Evolutionary conservation across 2,797 vertebrate species (phyloP), one percentile per base, ranked within the genome.

Genomic region (Diplodus sargus): DNA sequence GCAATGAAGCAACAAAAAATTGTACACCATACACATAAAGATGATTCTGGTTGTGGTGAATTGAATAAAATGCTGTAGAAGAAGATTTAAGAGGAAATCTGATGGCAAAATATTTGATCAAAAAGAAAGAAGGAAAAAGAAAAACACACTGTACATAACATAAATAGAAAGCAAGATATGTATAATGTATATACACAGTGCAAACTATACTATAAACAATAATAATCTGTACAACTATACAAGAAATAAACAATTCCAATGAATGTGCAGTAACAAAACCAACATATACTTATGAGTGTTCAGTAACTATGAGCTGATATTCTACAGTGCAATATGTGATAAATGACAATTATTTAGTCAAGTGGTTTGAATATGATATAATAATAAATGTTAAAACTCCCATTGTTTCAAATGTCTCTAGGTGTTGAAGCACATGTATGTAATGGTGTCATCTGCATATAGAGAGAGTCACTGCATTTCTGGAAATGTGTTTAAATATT

Each of bases 341-440:
- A 25, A 11, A 39, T 23, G 11, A 25, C 43, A 39, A 42, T 43
- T 58, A 49, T 30, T 45, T 12, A 4, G 25, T 61, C 23, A 34
- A 53, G 30, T 48, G 0, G 13, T 76, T n/a, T 45, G 4, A 17
- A 30, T 18, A 52, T n/a, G n/a, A 52, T 52, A 39, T 39, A 39
- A 39, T 39, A 39, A 39, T 45, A 49, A 5, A 57, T 43, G 17
- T n/a, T 34, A 56, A 28, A 43, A 20, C 3, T 17, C 4, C 11
- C 3, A 43, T 4, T 52, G 12, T 34, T 47, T 20, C 0, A 17
- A 39, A 48, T 76, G 1, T 57, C 9, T 1, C 17, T 63, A 20
- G 16, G 52, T 77, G 63, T 45, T 45, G 58, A 77, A 63, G 52
- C 9, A 39, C 39, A 39, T 39, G 10, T 39, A 39, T 39, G 39